Percentiles rank a stretch among this genome's conserved stretches.
phyloP scores from a whole-genome alignment of 1,140 invertebrate species.

The Drosophila santomea region DNA sequence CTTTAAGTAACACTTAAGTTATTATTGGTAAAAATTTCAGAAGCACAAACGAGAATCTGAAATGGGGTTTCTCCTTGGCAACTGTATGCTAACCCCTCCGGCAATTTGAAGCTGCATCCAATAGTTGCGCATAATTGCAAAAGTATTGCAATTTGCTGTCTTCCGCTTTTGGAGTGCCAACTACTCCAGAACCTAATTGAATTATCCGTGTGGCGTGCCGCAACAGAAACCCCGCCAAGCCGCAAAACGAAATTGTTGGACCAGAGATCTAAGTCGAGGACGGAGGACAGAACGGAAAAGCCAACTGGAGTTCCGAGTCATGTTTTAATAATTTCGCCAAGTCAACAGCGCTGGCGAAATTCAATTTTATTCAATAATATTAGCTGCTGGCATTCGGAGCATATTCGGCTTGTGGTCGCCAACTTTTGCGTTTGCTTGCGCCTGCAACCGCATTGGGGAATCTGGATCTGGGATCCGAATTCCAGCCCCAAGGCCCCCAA shows the following conservation, averaged over 20 bases:
- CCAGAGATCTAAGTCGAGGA: not conserved
- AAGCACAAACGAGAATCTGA: not conserved
- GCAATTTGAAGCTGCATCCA: slow-evolving; percentile 34
- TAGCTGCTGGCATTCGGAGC: slow-evolving; percentile 50
- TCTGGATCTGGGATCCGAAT: slow-evolving; percentile 26
- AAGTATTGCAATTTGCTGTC: slow-evolving; percentile 72
- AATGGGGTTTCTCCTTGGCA: not conserved
- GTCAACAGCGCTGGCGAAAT: slow-evolving; percentile 55
- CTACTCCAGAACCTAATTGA: slow-evolving; percentile 72
- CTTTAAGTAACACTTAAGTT: too few species aligned
- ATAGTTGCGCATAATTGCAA: slow-evolving; percentile 68
- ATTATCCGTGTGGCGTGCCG: slow-evolving; percentile 59
- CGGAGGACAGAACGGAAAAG: slow-evolving; percentile 15
- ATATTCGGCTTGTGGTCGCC: slow-evolving; percentile 56
- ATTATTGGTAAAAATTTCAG: too few species aligned
- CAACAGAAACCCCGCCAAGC: slow-evolving; percentile 43
- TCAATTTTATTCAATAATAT: slow-evolving; percentile 82
- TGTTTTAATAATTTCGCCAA: slow-evolving; percentile 77
- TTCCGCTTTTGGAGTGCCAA: slow-evolving; percentile 46
- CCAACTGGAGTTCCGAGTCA: slow-evolving; percentile 38
- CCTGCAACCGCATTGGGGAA: slow-evolving; percentile 51
- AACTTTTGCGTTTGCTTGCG: slow-evolving; percentile 55
- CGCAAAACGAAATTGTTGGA: slow-evolving; percentile 60
- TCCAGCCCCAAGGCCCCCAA: slow-evolving; percentile 22
- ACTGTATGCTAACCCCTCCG: not conserved